Evolutionary conservation across 1,140 invertebrate genomes (phyloP), one percentile per base, ranked within the genome.

Genomic region (Ostrea edulis): DNA sequence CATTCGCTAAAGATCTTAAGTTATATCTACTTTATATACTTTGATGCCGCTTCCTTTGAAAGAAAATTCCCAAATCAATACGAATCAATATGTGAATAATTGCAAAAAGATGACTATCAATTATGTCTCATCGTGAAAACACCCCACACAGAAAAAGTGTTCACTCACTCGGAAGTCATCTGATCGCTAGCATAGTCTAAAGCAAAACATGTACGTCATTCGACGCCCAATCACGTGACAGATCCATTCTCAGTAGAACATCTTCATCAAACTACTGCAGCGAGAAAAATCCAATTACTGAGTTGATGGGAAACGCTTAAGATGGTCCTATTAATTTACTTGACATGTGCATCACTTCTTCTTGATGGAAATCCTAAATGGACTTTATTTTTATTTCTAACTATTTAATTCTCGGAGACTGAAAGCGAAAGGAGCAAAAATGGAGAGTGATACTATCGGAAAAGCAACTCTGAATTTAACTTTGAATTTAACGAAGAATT

Each of bases 81-180:
- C 9, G 29, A 77, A 77, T 77, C 68, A 35, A 77, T 77, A 12
- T 22, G 22, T 25, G 68, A 25, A 25, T 77, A 77, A 77, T 77
- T 77, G 68, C 68, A 11, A 77, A 77, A 77, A 77, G 68, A 77
- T 77, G 68, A 77, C 68, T 77, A 77, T 77, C 68, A 77, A 77
- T 77, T 77, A 77, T 77, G 65, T 77, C 68, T 77, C 68, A 77
- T 77, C 68, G 29, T 77, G 29, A 77, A 71, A 77, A 17, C 25
- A 77, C 68, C 55, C 8, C 35, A 8, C 68, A 77, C 68, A 77
- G 68, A 77, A 77, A 71, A 77, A 77, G 68, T 77, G 68, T 77
- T 77, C 68, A 77, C 25, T 35, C 68, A 11, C 68, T 77, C 68
- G 68, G 68, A 77, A 77, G 68, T 77, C 68, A 77, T 77, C 25